Evolutionary conservation across 2,888 invertebrate species (phyloP).

Genomic region (Drosophila mulleri): DNA sequence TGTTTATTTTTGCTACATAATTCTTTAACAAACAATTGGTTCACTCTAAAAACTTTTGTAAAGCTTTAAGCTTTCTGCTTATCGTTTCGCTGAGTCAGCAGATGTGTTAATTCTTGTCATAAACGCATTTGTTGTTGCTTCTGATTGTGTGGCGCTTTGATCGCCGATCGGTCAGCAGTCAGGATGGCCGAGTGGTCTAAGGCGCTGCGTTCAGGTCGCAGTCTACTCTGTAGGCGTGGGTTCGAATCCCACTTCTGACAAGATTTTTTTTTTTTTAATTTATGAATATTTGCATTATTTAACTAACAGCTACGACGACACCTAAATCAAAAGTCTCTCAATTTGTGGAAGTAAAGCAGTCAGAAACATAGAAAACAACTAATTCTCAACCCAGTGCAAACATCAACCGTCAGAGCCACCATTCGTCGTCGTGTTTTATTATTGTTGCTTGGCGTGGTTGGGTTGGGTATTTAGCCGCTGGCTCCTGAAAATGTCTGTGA

Average conservation of each 20-base stretch:
- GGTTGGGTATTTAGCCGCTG: constrained; percentile 29
- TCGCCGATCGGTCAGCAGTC: neutral
- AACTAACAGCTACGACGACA: constrained; percentile 4
- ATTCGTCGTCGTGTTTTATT: constrained; percentile 9
- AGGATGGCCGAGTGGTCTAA: constrained; percentile 68
- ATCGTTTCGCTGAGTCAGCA: neutral
- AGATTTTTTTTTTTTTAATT: constrained; percentile 31
- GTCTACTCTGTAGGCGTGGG: constrained; percentile 68
- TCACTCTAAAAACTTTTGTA: constrained; percentile 1
- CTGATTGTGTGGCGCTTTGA: constrained; percentile 13
- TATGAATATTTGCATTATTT: constrained; percentile 8
- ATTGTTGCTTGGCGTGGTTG: constrained; percentile 17
- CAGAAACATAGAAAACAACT: constrained; percentile 15
- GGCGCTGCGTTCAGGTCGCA: constrained; percentile 68
- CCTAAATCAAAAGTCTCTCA: neutral
- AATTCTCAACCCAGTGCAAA: constrained; percentile 12
- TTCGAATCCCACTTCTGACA: constrained; percentile 66
- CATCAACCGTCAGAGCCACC: constrained; percentile 4
- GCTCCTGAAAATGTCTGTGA: constrained; percentile 62
- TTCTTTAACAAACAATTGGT: neutral
- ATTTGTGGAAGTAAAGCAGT: neutral
- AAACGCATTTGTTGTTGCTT: neutral
- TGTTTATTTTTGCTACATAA: neutral
- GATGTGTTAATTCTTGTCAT: neutral
- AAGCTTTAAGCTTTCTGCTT: constrained; percentile 2